Evolutionary conservation across 2,888 invertebrate species (phyloP).

Genomic region (Clepsis dumicolana): DNA sequence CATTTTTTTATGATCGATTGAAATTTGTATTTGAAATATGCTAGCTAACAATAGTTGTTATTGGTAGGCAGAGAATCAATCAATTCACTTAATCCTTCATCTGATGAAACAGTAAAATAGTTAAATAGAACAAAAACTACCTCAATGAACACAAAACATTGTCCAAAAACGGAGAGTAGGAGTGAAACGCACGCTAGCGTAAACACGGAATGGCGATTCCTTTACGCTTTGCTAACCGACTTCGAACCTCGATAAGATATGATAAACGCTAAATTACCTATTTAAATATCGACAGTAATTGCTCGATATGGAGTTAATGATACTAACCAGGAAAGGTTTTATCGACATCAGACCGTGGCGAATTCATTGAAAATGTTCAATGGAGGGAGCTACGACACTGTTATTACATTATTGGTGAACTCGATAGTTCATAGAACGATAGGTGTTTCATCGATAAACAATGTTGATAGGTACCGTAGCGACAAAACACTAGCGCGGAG

Average conservation of each 20-base stretch:
- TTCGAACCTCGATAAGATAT: conserved; percentile 73
- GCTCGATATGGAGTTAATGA: conserved; percentile 37
- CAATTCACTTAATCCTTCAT: conserved; percentile 49
- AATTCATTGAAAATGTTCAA: conserved; percentile 70
- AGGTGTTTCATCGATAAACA: conserved; percentile 61
- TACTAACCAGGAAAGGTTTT: conserved; percentile 71
- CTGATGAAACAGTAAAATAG: conserved; percentile 42
- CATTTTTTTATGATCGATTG: background rate
- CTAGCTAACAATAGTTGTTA: conserved; percentile 1
- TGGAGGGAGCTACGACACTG: conserved; percentile 50
- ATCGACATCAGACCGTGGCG: conserved; percentile 58
- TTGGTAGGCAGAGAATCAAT: conserved; percentile 10
- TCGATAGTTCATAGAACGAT: conserved; percentile 52
- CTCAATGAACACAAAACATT: conserved; percentile 58
- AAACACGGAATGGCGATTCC: conserved; percentile 57
- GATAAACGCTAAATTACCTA: conserved; percentile 51
- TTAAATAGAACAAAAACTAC: conserved; percentile 46
- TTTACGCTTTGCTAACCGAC: conserved; percentile 53
- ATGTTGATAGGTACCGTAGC: conserved; percentile 51
- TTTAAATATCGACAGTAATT: conserved; percentile 55
- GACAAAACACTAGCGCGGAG: conserved; percentile 68
- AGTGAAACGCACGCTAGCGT: conserved; percentile 61
- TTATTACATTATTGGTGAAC: conserved; percentile 55
- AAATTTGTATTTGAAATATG: background rate
- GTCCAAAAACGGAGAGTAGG: conserved; percentile 62